Percentiles rank a stretch among this genome's conserved stretches.
Conservation (phyloP, 2,113 vertebrate species). For the Burhinus bistriatus region DNA sequence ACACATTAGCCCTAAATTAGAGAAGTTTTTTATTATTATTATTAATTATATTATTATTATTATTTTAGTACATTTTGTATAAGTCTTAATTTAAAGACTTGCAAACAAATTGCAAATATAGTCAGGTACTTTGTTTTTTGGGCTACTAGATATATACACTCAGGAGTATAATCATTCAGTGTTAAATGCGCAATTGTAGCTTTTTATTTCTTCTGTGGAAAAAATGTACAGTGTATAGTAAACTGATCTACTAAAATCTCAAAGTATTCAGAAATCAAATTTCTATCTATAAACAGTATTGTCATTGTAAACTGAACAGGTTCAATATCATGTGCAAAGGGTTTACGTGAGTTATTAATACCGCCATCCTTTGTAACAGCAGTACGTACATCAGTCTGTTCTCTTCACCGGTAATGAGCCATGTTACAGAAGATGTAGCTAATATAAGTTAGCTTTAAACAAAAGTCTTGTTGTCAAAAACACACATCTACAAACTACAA, state of each 20-base stretch:
- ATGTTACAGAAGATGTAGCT: constrained; percentile 75
- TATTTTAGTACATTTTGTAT: constrained; percentile 62
- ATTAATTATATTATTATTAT: constrained; percentile 32
- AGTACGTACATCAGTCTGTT: constrained; percentile 42
- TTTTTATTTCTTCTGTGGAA: constrained; percentile 59
- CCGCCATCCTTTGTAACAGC: constrained; percentile 51
- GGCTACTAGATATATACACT: constrained; percentile 69
- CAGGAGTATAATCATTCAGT: constrained; percentile 63
- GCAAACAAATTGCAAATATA: constrained; percentile 44
- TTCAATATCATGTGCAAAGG: constrained; percentile 78
- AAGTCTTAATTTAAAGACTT: constrained; percentile 67
- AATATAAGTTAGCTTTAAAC: constrained; percentile 72
- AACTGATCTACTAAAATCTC: constrained; percentile 72
- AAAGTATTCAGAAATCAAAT: constrained; percentile 75
- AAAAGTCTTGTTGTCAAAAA: constrained; percentile 72
- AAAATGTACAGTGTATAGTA: constrained; percentile 74
- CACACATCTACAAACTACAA: constrained; percentile 81
- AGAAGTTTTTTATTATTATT: constrained; percentile 2
- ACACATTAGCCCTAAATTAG: constrained; percentile 72
- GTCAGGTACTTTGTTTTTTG: constrained; percentile 39
- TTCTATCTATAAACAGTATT: constrained; percentile 74
- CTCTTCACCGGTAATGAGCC: constrained; percentile 66
- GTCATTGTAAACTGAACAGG: constrained; percentile 77
- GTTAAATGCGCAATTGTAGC: constrained; percentile 59
- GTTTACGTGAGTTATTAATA: constrained; percentile 65